phyloP scores from a whole-genome alignment of 2,888 invertebrate species.

The Melanargia galathea region DNA sequence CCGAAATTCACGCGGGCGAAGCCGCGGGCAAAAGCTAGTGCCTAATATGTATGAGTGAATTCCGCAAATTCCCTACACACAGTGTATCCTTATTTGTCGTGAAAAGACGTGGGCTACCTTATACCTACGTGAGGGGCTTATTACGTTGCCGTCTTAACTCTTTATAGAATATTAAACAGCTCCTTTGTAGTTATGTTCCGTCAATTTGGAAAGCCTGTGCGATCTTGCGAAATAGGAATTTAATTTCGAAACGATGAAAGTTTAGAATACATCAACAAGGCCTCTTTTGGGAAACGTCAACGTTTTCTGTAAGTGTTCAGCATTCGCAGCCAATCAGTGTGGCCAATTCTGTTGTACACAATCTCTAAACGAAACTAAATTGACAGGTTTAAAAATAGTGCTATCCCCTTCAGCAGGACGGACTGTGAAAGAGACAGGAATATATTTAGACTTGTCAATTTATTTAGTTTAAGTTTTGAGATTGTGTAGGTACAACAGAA shows the following conservation, averaged over 20 bases:
- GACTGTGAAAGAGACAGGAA: too few relatives aligned
- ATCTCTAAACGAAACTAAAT: too few relatives aligned
- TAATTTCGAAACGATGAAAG: conserved; percentile 10
- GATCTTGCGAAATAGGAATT: conserved; percentile 30
- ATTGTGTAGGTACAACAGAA: too few relatives aligned
- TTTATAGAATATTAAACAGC: conserved; percentile 56
- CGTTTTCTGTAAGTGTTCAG: background rate
- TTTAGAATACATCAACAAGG: background rate
- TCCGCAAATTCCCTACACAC: conserved; percentile 11
- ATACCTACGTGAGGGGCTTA: conserved; percentile 33
- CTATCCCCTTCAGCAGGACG: too few relatives aligned
- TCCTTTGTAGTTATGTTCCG: conserved; percentile 28
- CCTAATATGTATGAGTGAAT: conserved; percentile 8
- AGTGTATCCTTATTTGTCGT: conserved; percentile 17
- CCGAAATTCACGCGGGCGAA: too few relatives aligned
- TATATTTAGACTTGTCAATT: too few relatives aligned
- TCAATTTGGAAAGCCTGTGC: conserved; percentile 28
- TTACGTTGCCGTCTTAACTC: conserved; percentile 46
- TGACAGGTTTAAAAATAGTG: too few relatives aligned
- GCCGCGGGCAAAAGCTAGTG: too few relatives aligned
- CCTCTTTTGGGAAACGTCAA: background rate
- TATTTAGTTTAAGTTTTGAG: too few relatives aligned
- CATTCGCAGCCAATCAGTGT: background rate
- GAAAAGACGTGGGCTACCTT: conserved; percentile 30
- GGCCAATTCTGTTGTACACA: too few relatives aligned